A percentile compares a stretch with the other conserved stretches of the same genome.
These are phyloP conservation scores for Timema podura DNA, from an alignment of 2,888 invertebrate species.

Conservation along the genomic window DNA sequence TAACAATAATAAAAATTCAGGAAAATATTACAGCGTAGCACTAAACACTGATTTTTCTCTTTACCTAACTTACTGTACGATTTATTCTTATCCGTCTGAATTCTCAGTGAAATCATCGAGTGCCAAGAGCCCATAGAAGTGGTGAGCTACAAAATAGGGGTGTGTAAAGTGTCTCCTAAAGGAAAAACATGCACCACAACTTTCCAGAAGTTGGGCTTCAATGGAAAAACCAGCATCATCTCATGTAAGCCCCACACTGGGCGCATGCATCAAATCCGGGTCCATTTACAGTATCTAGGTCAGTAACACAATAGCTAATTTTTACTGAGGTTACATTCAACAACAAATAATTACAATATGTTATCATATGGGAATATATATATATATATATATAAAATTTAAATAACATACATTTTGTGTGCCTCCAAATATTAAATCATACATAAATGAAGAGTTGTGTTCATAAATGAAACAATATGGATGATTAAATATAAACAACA, in stretches of 20 bases:
- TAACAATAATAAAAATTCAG: no score
- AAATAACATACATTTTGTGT: no score
- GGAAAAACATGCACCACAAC: slow-evolving; percentile 91
- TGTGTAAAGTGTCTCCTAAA: slow-evolving; percentile 87
- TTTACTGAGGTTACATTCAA: background rate
- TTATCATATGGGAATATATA: background rate
- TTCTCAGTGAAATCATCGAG: slow-evolving; percentile 68
- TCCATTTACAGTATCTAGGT: slow-evolving; percentile 97
- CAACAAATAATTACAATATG: background rate
- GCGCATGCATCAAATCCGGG: slow-evolving; percentile 97
- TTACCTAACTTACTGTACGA: no score
- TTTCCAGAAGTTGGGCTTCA: slow-evolving; percentile 85
- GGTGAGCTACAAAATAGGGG: slow-evolving; percentile 92
- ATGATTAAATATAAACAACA: no score
- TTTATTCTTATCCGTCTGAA: no score
- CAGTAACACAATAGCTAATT: slow-evolving; percentile 31
- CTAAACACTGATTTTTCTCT: background rate
- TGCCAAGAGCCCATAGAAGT: slow-evolving; percentile 90
- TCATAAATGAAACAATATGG: no score
- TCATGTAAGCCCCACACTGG: slow-evolving; percentile 93
- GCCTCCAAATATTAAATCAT: no score
- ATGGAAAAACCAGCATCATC: slow-evolving; percentile 88
- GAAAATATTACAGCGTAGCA: no score
- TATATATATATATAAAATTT: no score
- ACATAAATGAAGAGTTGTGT: no score